Evolutionary conservation across 2,113 vertebrate genomes (phyloP).

Genomic region (Peucedramus taeniatus): DNA sequence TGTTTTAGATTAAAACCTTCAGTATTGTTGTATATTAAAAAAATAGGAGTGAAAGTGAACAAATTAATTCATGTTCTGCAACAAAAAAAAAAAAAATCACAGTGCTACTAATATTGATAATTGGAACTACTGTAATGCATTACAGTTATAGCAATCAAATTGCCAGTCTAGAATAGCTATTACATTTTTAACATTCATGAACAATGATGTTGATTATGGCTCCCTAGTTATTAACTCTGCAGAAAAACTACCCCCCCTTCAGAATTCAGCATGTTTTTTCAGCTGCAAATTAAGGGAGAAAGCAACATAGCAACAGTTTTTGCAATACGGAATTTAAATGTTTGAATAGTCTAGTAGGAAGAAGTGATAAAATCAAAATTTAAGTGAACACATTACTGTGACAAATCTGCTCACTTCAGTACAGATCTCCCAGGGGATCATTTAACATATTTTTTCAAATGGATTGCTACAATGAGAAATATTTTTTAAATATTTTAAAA

Average conservation of each 20-base stretch:
- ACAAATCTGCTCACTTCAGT: neutral
- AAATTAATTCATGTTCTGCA: neutral
- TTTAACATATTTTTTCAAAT: neutral
- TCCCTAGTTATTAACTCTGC: neutral
- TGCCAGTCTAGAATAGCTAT: slow-evolving; percentile 1
- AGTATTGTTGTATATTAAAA: neutral
- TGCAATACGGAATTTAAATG: neutral
- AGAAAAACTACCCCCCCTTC: neutral
- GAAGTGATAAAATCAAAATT: neutral
- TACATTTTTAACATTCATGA: slow-evolving; percentile 5
- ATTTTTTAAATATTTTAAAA: neutral
- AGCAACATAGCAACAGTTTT: neutral
- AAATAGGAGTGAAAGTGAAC: neutral
- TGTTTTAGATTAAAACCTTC: neutral
- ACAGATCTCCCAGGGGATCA: neutral
- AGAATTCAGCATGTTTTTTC: neutral
- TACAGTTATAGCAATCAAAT: neutral
- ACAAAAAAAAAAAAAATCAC: neutral
- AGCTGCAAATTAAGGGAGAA: neutral
- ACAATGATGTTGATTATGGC: neutral
- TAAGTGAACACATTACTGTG: neutral
- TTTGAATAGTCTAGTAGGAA: neutral
- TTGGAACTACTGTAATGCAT: neutral
- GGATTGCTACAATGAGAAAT: neutral
- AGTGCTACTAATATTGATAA: slow-evolving; percentile 1